Evolutionary conservation across 2,888 invertebrate genomes (phyloP).

Genomic region (Dasypolia templi): DNA sequence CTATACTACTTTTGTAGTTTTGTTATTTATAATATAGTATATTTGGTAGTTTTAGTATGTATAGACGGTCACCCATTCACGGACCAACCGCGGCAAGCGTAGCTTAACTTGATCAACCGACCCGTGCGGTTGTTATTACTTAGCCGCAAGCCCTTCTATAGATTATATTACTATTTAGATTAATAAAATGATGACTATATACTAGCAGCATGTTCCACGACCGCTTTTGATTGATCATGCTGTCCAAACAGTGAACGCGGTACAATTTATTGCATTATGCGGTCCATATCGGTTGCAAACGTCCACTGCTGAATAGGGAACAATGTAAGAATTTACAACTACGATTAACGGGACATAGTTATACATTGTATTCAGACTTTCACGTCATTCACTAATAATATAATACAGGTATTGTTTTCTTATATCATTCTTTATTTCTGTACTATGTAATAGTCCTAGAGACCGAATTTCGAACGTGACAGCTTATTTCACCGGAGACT

Average conservation of each 20-base stretch:
- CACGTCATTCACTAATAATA: not conserved
- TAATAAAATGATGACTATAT: not conserved
- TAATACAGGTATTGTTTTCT: not conserved
- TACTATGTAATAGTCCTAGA: not conserved
- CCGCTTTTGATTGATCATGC: slow-evolving; percentile 15
- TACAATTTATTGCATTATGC: slow-evolving; percentile 30
- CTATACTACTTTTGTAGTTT: too few relatives aligned
- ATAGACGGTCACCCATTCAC: too few relatives aligned
- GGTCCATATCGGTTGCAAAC: slow-evolving; percentile 15
- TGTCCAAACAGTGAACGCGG: slow-evolving; percentile 12
- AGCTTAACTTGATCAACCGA: too few relatives aligned
- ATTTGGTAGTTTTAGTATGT: too few relatives aligned
- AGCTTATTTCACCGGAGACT: too few relatives aligned
- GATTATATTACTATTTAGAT: not conserved
- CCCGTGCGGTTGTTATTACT: too few relatives aligned
- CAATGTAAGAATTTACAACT: slow-evolving; percentile 21
- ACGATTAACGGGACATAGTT: slow-evolving; percentile 24
- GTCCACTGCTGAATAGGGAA: slow-evolving; percentile 18
- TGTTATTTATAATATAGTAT: too few relatives aligned
- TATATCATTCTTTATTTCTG: not conserved
- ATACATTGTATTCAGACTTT: slow-evolving; percentile 11
- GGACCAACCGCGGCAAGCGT: too few relatives aligned
- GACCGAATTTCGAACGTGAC: too few relatives aligned
- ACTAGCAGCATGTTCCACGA: not conserved
- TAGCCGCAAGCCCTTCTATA: too few relatives aligned